Conservation (phyloP, 64 coral and sea anemone genomes). For the Trachythela sp. region DNA sequence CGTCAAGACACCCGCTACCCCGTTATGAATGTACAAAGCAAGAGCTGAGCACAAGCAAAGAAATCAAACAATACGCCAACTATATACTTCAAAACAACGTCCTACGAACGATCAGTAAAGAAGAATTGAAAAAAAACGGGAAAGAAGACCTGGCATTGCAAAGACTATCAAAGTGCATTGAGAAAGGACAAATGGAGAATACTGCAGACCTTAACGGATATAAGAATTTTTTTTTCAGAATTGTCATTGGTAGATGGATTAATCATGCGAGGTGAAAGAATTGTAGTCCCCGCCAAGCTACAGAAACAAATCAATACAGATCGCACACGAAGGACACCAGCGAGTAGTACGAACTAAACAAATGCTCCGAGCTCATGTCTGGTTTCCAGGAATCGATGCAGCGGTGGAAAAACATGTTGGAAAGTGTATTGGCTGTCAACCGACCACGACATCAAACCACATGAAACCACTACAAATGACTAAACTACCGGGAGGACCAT, state of each 20-base stretch:
- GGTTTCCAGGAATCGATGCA: constrained; percentile 33
- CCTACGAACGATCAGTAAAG: background rate
- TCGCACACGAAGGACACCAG: constrained; percentile 48
- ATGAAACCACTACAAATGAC: constrained; percentile 35
- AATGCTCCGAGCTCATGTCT: constrained; percentile 32
- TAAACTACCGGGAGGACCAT: background rate
- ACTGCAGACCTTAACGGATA: background rate
- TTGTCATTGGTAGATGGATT: background rate
- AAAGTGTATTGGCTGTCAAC: background rate
- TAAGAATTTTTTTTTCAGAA: background rate
- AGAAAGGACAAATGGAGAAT: background rate
- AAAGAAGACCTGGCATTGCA: background rate
- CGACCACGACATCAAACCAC: background rate
- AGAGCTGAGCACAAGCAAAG: constrained; percentile 22
- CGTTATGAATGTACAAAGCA: background rate
- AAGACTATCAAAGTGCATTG: background rate
- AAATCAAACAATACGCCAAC: constrained; percentile 19
- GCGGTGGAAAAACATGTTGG: constrained; percentile 25
- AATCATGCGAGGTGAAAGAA: constrained; percentile 39
- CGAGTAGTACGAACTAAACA: constrained; percentile 28
- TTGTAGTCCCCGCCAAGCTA: constrained; percentile 17
- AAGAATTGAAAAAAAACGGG: constrained; percentile 10
- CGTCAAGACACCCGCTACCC: constrained; percentile 5
- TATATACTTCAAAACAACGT: background rate
- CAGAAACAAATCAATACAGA: no score